Percentiles rank a stretch among this genome's conserved stretches.
These are phyloP conservation scores for Drosophila micromelanica DNA, from an alignment of 1,140 invertebrate species.

Conservation along the genomic window DNA sequence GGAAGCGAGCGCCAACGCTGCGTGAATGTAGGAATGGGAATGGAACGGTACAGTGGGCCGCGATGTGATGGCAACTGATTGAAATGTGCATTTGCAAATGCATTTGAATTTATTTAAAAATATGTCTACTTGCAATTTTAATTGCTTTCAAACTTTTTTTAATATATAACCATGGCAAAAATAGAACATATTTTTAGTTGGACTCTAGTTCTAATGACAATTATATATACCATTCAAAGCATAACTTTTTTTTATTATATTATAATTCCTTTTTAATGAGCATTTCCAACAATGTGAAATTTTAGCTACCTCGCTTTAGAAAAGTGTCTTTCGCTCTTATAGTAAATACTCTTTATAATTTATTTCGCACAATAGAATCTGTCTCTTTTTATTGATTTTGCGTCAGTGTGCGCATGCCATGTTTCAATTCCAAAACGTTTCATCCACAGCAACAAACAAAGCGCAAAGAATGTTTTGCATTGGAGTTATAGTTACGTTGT, in stretches of 20 bases:
- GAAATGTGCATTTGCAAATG: neutral
- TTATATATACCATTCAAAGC: too few relatives aligned
- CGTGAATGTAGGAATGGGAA: constrained; percentile 23
- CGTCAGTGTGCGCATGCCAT: constrained; percentile 49
- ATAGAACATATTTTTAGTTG: too few relatives aligned
- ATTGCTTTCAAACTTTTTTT: too few relatives aligned
- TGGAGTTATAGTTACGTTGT: constrained; percentile 19
- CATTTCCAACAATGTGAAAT: too few relatives aligned
- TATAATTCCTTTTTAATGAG: too few relatives aligned
- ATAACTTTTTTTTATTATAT: too few relatives aligned
- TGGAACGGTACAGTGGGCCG: constrained; percentile 47
- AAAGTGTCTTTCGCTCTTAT: neutral
- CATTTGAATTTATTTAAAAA: too few relatives aligned
- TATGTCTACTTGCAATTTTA: too few relatives aligned
- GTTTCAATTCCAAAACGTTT: constrained; percentile 61
- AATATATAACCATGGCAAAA: too few relatives aligned
- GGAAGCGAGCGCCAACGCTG: constrained; percentile 46
- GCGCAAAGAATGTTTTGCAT: constrained; percentile 57
- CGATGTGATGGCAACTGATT: neutral
- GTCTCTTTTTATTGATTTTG: neutral
- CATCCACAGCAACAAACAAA: constrained; percentile 21
- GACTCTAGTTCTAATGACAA: too few relatives aligned
- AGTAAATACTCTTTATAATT: constrained; percentile 8
- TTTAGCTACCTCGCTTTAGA: neutral
- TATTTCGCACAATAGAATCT: neutral